These are phyloP conservation scores for Leucoraja erinaceus DNA, from an alignment of 2,113 vertebrate genomes.

Conservation along the genomic window DNA sequence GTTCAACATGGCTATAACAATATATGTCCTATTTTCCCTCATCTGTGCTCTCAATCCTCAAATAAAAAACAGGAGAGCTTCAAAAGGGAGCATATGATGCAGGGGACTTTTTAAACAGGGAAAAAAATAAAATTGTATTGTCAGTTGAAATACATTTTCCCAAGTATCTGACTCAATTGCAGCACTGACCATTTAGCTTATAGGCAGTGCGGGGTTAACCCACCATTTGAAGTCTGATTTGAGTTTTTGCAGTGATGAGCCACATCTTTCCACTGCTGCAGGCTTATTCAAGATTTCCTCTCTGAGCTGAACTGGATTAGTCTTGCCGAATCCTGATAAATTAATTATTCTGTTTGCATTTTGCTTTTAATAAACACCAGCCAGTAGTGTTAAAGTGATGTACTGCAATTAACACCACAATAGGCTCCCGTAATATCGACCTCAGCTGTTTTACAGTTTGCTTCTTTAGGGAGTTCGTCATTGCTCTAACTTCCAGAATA, in stretches of 20 bases:
- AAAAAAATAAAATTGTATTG: neutral
- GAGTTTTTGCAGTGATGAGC: neutral
- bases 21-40: neutral
- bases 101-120: no score
- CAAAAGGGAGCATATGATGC: no score
- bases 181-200: neutral
- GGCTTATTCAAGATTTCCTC: neutral
- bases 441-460: slow-evolving; percentile 20
- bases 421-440: slow-evolving; percentile 35
- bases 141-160: neutral
- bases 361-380: slow-evolving; percentile 21
- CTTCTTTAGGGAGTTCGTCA: slow-evolving; percentile 39
- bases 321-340: slow-evolving; percentile 24
- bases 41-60: neutral
- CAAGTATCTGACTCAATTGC: neutral
- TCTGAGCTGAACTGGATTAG: neutral
- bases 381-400: neutral
- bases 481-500: neutral
- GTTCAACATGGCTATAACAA: neutral
- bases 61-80: no score
- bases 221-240: neutral
- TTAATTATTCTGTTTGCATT: slow-evolving; percentile 28
- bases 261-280: neutral
- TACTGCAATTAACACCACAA: slow-evolving; percentile 31
- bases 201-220: neutral